Percentiles rank a stretch among this genome's conserved stretches.
Conservation (phyloP, 1,140 invertebrate species). For the Drosophila athabasca region DNA sequence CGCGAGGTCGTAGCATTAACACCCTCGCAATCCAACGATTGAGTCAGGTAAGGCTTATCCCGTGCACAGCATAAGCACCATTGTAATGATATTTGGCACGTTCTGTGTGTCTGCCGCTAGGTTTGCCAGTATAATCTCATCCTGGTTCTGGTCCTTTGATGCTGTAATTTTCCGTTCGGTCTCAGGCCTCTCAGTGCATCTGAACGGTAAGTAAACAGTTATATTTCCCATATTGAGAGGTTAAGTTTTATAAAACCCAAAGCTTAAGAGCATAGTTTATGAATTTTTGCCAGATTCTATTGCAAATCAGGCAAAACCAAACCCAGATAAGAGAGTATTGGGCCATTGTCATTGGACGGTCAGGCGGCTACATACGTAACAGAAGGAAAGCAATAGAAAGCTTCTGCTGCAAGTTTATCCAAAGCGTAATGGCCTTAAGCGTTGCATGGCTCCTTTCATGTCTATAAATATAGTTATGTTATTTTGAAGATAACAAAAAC, state of each 20-base stretch:
- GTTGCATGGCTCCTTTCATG: background rate
- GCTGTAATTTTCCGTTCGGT: background rate
- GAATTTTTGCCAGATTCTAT: background rate
- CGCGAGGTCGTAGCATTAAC: slow-evolving; percentile 47
- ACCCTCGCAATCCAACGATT: slow-evolving; percentile 31
- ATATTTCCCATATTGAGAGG: too few species aligned
- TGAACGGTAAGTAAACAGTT: slow-evolving; percentile 21
- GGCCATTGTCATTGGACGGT: slow-evolving; percentile 10
- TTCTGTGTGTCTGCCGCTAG: background rate
- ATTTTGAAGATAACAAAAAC: slow-evolving; percentile 52
- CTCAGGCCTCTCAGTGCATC: too few species aligned
- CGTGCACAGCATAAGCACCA: background rate
- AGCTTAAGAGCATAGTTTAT: too few species aligned
- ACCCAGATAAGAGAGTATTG: slow-evolving; percentile 17
- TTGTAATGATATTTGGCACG: background rate
- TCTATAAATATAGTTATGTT: slow-evolving; percentile 14
- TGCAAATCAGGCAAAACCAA: background rate
- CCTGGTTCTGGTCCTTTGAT: slow-evolving; percentile 23
- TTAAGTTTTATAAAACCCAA: too few species aligned
- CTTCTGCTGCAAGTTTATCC: too few species aligned
- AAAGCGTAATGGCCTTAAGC: too few species aligned
- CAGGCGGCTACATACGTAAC: slow-evolving; percentile 11
- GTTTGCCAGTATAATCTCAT: background rate
- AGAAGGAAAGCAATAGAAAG: background rate
- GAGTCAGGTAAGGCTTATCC: slow-evolving; percentile 36